A percentile compares a stretch with the other conserved stretches of the same genome.
Conservation (phyloP, 2,113 vertebrate genomes). For the Chamaea fasciata region DNA sequence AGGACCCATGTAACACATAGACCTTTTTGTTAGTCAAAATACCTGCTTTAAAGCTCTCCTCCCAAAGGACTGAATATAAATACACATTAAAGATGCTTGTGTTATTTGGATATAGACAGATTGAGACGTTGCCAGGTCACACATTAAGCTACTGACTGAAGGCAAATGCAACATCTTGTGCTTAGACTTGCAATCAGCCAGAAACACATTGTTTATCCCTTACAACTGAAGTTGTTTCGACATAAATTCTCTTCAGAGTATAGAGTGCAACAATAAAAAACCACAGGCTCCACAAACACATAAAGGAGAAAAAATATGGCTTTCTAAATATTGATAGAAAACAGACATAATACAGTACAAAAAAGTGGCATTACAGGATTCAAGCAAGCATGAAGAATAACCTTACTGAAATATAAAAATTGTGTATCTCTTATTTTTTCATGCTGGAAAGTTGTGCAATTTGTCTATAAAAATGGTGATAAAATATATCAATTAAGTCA, state of each 20-base stretch:
- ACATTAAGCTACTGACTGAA: not conserved
- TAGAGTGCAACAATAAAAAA: not conserved
- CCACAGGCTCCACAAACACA: fast-evolving
- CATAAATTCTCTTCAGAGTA: not conserved
- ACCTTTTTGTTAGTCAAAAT: not conserved
- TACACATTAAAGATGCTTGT: not conserved
- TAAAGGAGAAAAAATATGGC: not conserved
- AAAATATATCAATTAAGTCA: not conserved
- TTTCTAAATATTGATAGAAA: not conserved
- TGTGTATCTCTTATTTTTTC: not conserved
- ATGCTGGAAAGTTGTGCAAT: not conserved
- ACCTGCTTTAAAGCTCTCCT: not conserved
- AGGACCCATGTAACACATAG: fast-evolving
- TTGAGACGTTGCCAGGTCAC: not conserved
- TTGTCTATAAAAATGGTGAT: not conserved
- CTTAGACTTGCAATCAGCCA: fast-evolving
- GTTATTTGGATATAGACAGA: not conserved
- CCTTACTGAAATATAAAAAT: not conserved
- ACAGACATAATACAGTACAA: not conserved
- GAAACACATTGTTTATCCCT: not conserved
- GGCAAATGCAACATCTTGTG: not conserved
- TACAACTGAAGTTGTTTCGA: not conserved
- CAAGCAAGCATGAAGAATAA: not conserved
- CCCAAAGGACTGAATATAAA: not conserved
- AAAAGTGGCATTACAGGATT: not conserved